phyloP scores from a whole-genome alignment of 2,113 vertebrate genomes.

The Formicarius rufipectus region DNA sequence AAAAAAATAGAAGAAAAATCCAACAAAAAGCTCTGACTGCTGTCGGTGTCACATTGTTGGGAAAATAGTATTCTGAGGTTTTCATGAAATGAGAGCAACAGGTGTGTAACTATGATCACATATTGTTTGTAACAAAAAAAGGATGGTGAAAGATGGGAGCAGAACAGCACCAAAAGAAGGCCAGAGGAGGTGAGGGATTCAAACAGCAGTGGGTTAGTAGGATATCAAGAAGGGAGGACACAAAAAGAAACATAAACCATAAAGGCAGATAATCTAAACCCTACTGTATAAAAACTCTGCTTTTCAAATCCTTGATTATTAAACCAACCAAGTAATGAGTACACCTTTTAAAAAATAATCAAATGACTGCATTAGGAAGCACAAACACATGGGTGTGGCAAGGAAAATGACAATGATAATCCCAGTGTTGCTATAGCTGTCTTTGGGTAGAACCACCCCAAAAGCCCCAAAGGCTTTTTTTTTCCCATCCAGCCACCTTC shows the following conservation, averaged over 20 bases:
- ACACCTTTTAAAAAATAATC: neutral
- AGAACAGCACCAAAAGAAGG: neutral
- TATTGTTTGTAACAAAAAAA: conserved; percentile 14
- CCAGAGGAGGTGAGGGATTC: neutral
- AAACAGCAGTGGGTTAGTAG: neutral
- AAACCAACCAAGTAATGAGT: neutral
- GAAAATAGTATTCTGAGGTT: conserved; percentile 7
- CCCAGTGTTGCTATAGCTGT: neutral
- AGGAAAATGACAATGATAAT: neutral
- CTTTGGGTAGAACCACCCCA: neutral
- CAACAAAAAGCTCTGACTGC: neutral
- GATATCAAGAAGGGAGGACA: neutral
- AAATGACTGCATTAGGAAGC: neutral
- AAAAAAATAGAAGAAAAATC: neutral
- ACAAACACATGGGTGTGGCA: neutral
- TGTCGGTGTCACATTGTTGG: neutral
- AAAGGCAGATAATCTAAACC: neutral
- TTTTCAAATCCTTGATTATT: neutral
- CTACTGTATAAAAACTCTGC: neutral
- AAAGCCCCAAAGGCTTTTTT: neutral
- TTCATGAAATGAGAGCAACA: neutral
- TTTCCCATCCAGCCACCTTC: neutral
- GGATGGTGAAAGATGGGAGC: neutral
- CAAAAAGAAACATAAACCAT: neutral
- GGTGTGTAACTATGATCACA: neutral